These are phyloP conservation scores for Sus cebifrons DNA, from an alignment of 2,797 vertebrate genomes.

Conservation along the genomic window DNA sequence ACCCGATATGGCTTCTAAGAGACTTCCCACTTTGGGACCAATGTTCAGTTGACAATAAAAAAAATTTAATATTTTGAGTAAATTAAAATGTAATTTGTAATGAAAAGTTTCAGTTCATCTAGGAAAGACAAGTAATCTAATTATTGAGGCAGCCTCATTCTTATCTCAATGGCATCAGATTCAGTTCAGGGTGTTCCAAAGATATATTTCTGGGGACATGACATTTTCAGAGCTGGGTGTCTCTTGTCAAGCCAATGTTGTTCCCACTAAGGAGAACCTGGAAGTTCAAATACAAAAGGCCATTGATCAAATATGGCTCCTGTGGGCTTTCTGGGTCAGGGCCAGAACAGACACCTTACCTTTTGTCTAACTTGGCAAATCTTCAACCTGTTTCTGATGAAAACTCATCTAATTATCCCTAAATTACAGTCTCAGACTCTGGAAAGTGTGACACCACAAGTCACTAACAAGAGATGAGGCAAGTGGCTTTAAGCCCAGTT, in stretches of 20 bases:
- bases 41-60: slow-evolving; percentile 24
- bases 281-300: background rate
- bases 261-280: background rate
- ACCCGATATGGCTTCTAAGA: slow-evolving; percentile 24
- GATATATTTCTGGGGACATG: background rate
- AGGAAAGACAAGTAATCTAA: slow-evolving; percentile 72
- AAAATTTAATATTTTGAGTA: slow-evolving; percentile 38
- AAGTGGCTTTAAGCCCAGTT: slow-evolving; percentile 47
- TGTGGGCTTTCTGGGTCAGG: slow-evolving; percentile 56
- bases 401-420: slow-evolving; percentile 57
- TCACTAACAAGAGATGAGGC: slow-evolving; percentile 13
- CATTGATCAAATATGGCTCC: slow-evolving; percentile 7
- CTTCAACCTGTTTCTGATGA: slow-evolving; percentile 50
- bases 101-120: slow-evolving; percentile 77
- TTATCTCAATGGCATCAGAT: background rate
- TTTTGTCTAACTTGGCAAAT: slow-evolving; percentile 47
- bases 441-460: slow-evolving; percentile 59
- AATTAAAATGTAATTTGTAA: background rate
- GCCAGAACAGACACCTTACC: background rate
- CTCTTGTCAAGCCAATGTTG: background rate
- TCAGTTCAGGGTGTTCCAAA: background rate
- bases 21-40: background rate
- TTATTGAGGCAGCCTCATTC: slow-evolving; percentile 23
- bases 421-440: slow-evolving; percentile 51
- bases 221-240: background rate